Conservation (phyloP, 92 coral and sea anemone species). For the Phymanthus crucifer region DNA sequence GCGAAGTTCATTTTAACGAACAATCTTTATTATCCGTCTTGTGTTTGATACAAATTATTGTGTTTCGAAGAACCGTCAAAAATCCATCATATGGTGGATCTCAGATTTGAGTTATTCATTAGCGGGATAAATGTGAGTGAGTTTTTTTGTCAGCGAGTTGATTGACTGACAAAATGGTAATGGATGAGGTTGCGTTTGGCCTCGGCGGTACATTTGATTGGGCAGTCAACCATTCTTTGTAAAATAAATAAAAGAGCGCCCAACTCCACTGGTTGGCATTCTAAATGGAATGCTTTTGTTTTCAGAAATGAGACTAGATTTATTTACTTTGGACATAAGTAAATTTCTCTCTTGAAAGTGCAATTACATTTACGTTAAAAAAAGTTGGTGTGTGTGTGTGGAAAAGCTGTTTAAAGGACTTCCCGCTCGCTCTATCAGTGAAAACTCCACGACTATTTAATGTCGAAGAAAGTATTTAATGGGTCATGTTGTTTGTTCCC, state of each 20-base stretch:
- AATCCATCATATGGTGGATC: not conserved
- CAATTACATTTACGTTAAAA: slow-evolving; percentile 8
- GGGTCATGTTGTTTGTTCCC: slow-evolving; percentile 34
- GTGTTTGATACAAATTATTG: slow-evolving; percentile 12
- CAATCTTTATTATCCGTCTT: slow-evolving; percentile 21
- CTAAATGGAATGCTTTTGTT: slow-evolving; percentile 25
- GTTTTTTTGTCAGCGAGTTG: slow-evolving; percentile 14
- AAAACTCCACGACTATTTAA: slow-evolving; percentile 1
- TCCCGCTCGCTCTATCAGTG: not conserved
- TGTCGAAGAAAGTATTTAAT: slow-evolving; percentile 7
- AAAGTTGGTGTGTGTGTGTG: slow-evolving; percentile 11
- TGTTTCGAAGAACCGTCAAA: not conserved
- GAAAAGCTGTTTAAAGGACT: not conserved
- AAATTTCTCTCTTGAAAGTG: slow-evolving; percentile 9
- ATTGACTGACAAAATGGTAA: slow-evolving; percentile 33
- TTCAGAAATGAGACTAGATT: not conserved
- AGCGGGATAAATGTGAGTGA: not conserved
- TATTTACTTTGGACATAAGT: slow-evolving; percentile 27
- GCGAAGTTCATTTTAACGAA: not conserved
- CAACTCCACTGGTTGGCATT: slow-evolving; percentile 12
- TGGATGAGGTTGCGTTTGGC: slow-evolving; percentile 10
- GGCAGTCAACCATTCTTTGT: slow-evolving; percentile 27
- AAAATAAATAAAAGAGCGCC: slow-evolving; percentile 27
- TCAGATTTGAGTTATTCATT: slow-evolving; percentile 17
- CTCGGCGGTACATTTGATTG: slow-evolving; percentile 46